Percentiles rank a stretch among this genome's conserved stretches.
These are phyloP conservation scores for Helicoverpa armigera DNA, from an alignment of 1,140 invertebrate genomes.

Conservation along the genomic window DNA sequence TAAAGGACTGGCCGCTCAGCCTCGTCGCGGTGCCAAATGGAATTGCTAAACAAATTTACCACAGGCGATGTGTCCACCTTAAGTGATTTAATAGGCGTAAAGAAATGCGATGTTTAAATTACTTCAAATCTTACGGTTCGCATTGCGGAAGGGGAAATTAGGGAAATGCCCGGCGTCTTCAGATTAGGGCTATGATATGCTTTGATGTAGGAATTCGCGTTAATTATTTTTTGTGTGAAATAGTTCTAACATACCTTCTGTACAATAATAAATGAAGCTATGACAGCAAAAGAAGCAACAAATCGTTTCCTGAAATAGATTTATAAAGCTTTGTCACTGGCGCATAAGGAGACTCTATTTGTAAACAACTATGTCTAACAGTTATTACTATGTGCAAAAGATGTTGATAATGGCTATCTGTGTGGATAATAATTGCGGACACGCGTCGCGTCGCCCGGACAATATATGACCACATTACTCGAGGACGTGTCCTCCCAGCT, in stretches of 20 bases:
- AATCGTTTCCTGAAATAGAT: neutral
- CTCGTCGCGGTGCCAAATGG: constrained; percentile 74
- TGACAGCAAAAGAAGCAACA: neutral
- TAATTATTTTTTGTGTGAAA: constrained; percentile 8
- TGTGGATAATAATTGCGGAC: constrained; percentile 77
- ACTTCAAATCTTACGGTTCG: constrained; percentile 69
- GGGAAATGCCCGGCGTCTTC: constrained; percentile 23
- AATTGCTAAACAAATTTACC: constrained; percentile 86
- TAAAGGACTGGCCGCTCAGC: constrained; percentile 83
- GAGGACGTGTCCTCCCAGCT: constrained; percentile 80
- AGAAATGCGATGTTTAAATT: constrained; percentile 82
- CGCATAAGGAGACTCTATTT: constrained; percentile 12
- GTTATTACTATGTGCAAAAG: constrained; percentile 45
- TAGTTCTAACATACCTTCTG: neutral
- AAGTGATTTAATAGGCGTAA: constrained; percentile 86
- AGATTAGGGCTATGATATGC: constrained; percentile 25
- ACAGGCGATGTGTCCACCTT: constrained; percentile 85
- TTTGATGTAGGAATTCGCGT: constrained; percentile 38
- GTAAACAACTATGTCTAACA: constrained; percentile 40
- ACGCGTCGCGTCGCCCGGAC: constrained; percentile 74
- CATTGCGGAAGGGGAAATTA: constrained; percentile 57
- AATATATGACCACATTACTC: constrained; percentile 84
- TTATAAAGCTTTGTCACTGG: neutral
- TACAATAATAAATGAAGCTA: neutral
- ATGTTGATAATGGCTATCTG: constrained; percentile 36